A percentile compares a stretch with the other conserved stretches of the same genome.
phyloP scores from a whole-genome alignment of 2,888 invertebrate genomes.

The Pristionchus mayeri region DNA sequence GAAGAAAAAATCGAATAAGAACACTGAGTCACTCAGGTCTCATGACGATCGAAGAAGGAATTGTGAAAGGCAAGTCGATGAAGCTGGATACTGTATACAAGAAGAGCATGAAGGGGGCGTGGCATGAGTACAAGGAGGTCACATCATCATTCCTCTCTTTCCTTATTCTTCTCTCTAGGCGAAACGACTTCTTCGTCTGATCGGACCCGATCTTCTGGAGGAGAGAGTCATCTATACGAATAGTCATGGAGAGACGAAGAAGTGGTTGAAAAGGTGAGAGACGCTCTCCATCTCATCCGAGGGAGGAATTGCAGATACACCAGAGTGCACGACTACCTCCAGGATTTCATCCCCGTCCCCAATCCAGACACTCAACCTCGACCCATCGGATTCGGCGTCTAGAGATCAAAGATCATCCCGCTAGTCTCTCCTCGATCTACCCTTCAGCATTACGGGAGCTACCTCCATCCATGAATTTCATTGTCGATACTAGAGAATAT shows the following conservation, averaged over 20 bases:
- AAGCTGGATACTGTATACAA: slow-evolving; percentile 63
- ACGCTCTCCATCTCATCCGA: too few species aligned
- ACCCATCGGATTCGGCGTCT: slow-evolving; percentile 47
- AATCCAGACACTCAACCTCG: background rate
- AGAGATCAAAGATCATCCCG: slow-evolving; percentile 16
- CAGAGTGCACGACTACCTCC: slow-evolving; percentile 59
- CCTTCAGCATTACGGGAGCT: background rate
- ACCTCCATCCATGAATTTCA: slow-evolving; percentile 5
- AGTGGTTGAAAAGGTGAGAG: slow-evolving; percentile 64
- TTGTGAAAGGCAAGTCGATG: slow-evolving; percentile 59
- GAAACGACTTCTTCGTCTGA: slow-evolving; percentile 63
- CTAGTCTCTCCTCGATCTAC: background rate
- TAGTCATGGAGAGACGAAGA: slow-evolving; percentile 56
- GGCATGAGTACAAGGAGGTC: slow-evolving; percentile 55
- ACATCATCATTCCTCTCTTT: background rate
- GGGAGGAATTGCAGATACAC: slow-evolving; percentile 51
- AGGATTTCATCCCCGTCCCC: slow-evolving; percentile 52
- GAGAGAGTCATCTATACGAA: slow-evolving; percentile 63
- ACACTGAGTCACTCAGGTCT: too few species aligned
- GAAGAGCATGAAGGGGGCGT: slow-evolving; percentile 59
- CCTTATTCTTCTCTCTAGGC: slow-evolving; percentile 51
- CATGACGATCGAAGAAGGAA: slow-evolving; percentile 73
- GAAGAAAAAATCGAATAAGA: too few species aligned
- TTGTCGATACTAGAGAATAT: background rate
- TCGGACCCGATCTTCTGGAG: slow-evolving; percentile 60